Conservation (phyloP, 35 echinoderm and acorn worm species). For the Ptychodera flava region DNA sequence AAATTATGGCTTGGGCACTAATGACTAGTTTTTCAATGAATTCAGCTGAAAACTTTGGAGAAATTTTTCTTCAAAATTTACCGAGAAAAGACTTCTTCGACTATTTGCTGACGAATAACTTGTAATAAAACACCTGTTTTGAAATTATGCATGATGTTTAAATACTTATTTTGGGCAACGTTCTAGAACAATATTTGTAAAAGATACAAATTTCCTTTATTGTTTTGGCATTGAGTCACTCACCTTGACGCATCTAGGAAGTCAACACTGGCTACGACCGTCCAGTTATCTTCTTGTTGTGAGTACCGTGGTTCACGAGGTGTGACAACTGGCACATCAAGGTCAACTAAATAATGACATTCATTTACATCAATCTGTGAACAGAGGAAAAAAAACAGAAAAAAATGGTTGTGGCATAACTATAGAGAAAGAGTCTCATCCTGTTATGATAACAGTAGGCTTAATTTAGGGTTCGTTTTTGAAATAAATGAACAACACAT, state of each 20-base stretch:
- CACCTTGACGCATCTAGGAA: slow-evolving; percentile 71
- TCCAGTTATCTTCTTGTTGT: slow-evolving; percentile 46
- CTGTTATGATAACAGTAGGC: background rate
- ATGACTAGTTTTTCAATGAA: too few relatives aligned
- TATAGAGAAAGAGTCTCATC: background rate
- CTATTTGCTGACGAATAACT: too few relatives aligned
- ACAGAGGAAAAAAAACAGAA: background rate
- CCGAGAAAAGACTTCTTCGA: too few relatives aligned
- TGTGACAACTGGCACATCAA: slow-evolving; percentile 54
- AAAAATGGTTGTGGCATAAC: background rate
- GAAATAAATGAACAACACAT: background rate
- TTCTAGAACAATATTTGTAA: too few relatives aligned
- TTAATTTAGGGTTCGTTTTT: background rate
- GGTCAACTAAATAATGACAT: slow-evolving; percentile 92
- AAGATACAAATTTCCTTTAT: too few relatives aligned
- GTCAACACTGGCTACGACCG: slow-evolving; percentile 29
- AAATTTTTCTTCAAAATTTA: too few relatives aligned
- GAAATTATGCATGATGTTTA: too few relatives aligned
- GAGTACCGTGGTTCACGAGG: slow-evolving; percentile 63
- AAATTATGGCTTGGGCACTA: too few relatives aligned
- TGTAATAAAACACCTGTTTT: too few relatives aligned
- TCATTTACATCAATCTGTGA: slow-evolving; percentile 65
- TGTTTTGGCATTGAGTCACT: too few relatives aligned
- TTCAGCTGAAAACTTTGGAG: too few relatives aligned
- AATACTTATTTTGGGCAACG: too few relatives aligned